Percentiles rank a stretch among this genome's conserved stretches.
These are phyloP conservation scores for Moxostoma hubbsi DNA, from an alignment of 2,797 vertebrate genomes.

Conservation along the genomic window DNA sequence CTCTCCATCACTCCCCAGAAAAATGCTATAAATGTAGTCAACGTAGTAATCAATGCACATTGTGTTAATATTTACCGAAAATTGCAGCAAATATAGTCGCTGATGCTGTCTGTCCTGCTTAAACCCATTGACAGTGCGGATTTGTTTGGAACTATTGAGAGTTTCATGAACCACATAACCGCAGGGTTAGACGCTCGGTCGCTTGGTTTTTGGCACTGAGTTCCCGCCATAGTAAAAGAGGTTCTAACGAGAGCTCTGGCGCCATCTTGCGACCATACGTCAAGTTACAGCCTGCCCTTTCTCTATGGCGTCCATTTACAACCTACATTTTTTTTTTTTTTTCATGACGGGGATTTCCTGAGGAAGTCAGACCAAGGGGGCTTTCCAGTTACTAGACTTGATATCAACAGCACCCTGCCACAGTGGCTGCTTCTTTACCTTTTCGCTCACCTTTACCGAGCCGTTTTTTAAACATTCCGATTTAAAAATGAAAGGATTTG, in stretches of 20 bases:
- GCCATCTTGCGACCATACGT: constrained; percentile 52
- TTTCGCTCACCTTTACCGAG: constrained; percentile 34
- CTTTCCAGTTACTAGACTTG: constrained; percentile 74
- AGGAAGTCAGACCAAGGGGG: constrained; percentile 82
- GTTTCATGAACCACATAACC: too few relatives aligned
- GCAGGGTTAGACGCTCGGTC: too few relatives aligned
- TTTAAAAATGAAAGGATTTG: constrained; percentile 49
- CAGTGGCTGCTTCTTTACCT: constrained; percentile 49
- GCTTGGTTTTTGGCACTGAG: background rate
- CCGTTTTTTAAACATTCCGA: constrained; percentile 23
- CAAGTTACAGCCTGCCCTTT: background rate
- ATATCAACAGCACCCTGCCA: constrained; percentile 57
- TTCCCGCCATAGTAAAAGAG: constrained; percentile 12
- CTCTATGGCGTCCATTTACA: constrained; percentile 54
- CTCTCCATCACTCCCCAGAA: too few relatives aligned
- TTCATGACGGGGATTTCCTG: constrained; percentile 83
- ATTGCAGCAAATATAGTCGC: too few relatives aligned
- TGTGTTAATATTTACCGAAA: too few relatives aligned
- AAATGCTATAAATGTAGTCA: too few relatives aligned
- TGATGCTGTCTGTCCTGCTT: too few relatives aligned
- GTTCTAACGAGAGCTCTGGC: constrained; percentile 34
- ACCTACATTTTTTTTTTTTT: constrained; percentile 52
- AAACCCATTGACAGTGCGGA: too few relatives aligned
- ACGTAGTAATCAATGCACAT: too few relatives aligned
- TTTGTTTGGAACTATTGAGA: too few relatives aligned